A percentile compares a stretch with the other conserved stretches of the same genome.
phyloP scores from a whole-genome alignment of 2,888 invertebrate species.

The Acronicta aceris region DNA sequence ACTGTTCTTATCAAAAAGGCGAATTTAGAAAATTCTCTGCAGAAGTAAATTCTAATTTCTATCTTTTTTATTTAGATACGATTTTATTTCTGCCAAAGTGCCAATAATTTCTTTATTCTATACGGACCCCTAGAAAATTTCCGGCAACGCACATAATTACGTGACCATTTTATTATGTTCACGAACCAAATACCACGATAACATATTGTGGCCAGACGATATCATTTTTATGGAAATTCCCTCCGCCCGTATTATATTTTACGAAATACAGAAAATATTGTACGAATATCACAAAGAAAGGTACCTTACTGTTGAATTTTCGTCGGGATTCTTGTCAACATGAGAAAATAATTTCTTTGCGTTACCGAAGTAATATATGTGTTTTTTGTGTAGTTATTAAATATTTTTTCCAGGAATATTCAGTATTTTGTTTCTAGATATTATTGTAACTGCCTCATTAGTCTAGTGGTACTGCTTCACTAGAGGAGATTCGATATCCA shows the following conservation, averaged over 20 bases:
- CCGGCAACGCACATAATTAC: slow-evolving; percentile 28
- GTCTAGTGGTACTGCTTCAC: no score
- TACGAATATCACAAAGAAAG: slow-evolving; percentile 23
- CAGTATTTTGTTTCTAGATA: neutral
- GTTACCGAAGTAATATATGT: slow-evolving; percentile 3
- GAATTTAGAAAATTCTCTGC: no score
- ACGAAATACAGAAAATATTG: slow-evolving; percentile 34
- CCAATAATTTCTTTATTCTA: neutral
- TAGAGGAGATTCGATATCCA: no score
- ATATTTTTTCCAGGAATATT: neutral
- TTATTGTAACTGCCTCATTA: no score
- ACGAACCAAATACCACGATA: slow-evolving; percentile 31
- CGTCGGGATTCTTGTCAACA: slow-evolving; percentile 15
- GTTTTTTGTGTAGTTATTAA: neutral
- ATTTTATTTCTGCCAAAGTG: no score
- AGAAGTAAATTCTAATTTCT: no score
- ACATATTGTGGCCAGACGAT: slow-evolving; percentile 44
- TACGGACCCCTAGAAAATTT: slow-evolving; percentile 30
- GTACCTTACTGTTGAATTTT: slow-evolving; percentile 4
- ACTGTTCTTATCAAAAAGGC: no score
- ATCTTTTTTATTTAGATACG: no score
- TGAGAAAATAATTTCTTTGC: slow-evolving; percentile 18
- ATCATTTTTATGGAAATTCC: slow-evolving; percentile 50
- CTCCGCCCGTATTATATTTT: slow-evolving; percentile 38
- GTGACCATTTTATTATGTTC: slow-evolving; percentile 31